Conservation (phyloP, 2,888 invertebrate species). For the Kryphioiulus occultus region DNA sequence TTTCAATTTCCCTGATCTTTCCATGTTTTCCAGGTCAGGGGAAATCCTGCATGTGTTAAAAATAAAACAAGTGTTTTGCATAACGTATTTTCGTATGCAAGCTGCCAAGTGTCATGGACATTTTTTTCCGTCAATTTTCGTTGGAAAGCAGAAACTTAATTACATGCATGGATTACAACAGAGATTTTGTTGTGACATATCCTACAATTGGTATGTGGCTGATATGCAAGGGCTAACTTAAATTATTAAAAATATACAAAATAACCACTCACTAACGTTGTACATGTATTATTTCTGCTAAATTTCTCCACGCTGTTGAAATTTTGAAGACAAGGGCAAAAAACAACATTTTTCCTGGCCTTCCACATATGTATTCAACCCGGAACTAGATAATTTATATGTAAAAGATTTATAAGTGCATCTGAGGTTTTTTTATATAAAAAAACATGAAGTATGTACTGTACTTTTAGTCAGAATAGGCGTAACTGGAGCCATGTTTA, state of each 20-base stretch:
- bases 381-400: conserved; percentile 31
- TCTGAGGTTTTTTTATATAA: neutral
- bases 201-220: neutral
- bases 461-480: neutral
- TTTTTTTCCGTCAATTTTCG: no score
- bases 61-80: no score
- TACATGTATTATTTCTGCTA: neutral
- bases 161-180: no score
- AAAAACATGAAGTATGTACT: neutral
- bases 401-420: conserved; percentile 20
- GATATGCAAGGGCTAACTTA: neutral
- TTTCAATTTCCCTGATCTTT: no score
- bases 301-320: neutral
- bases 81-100: no score
- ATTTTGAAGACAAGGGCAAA: conserved; percentile 12
- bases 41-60: no score
- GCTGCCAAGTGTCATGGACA: no score
- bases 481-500: conserved; percentile 25
- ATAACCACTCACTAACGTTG: neutral
- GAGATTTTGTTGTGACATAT: neutral
- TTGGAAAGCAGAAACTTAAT: no score
- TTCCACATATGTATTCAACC: neutral
- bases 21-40: no score
- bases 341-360: conserved; percentile 12
- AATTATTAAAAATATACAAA: neutral